Percentiles rank a stretch among this genome's conserved stretches.
Conservation (phyloP, 2,797 vertebrate genomes). For the Clamator glandarius region DNA sequence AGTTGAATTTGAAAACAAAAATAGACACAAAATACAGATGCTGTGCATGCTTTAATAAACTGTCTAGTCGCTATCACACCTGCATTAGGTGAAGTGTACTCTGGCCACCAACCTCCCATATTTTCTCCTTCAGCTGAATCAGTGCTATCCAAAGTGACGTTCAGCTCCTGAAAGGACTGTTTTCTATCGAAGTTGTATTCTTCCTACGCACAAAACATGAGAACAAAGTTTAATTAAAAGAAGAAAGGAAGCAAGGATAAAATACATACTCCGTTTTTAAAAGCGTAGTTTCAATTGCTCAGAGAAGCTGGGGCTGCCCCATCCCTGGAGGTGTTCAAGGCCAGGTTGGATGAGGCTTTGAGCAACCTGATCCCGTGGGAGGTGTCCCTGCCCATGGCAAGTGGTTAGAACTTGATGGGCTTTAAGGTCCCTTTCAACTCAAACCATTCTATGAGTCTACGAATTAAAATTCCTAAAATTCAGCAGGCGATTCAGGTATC, state of each 20-base stretch:
- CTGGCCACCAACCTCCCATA: slow-evolving; percentile 98
- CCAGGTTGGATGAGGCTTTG: no score
- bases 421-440: no score
- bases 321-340: no score
- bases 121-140: slow-evolving; percentile 89
- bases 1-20: slow-evolving; percentile 72
- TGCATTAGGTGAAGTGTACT: slow-evolving; percentile 90
- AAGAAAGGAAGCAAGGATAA: background rate
- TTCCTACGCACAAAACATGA: slow-evolving; percentile 73
- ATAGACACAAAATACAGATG: slow-evolving; percentile 57
- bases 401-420: no score
- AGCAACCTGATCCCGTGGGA: no score
- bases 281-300: background rate
- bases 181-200: slow-evolving; percentile 85
- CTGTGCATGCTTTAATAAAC: slow-evolving; percentile 88
- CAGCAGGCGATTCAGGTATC: background rate
- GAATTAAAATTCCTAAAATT: background rate
- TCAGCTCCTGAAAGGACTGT: slow-evolving; percentile 77
- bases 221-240: background rate
- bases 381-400: no score
- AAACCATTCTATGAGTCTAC: no score
- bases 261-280: background rate
- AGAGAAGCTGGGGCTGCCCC: no score
- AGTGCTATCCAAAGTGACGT: slow-evolving; percentile 76
- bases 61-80: slow-evolving; percentile 88